Evolutionary conservation across 2,888 invertebrate species (phyloP).

Genomic region (Acanthosepion esculentum): DNA sequence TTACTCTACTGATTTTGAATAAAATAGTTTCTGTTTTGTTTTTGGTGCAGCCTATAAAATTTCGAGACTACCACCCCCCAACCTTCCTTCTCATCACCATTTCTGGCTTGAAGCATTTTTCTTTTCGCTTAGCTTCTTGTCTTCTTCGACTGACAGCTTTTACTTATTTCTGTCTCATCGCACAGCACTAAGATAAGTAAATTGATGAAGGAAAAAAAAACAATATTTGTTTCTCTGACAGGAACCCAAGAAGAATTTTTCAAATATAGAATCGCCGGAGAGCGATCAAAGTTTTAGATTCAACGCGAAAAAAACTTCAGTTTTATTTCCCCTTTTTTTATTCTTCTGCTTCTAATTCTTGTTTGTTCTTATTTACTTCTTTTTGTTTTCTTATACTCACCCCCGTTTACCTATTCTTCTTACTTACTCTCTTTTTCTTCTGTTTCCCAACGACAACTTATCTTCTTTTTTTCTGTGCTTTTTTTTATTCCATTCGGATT

Average conservation of each 20-base stretch:
- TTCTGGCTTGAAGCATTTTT: background rate
- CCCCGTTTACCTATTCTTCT: too few relatives aligned
- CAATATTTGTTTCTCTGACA: slow-evolving; percentile 15
- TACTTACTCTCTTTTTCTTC: background rate
- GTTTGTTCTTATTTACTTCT: background rate
- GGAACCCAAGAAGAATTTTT: background rate
- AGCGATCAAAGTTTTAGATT: background rate
- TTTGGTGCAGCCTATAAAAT: too few relatives aligned
- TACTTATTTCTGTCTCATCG: slow-evolving; percentile 13
- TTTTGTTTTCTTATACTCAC: background rate
- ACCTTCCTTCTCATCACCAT: background rate
- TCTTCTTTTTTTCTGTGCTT: background rate
- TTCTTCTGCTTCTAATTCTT: background rate
- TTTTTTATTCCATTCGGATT: background rate
- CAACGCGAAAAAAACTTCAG: background rate
- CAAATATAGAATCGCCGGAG: background rate
- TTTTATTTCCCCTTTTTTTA: background rate
- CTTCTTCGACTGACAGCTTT: background rate
- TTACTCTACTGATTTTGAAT: too few relatives aligned
- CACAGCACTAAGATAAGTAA: background rate
- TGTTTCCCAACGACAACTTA: background rate
- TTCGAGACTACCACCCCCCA: background rate
- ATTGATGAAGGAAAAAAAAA: background rate
- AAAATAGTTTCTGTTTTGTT: too few relatives aligned
- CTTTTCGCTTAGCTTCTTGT: background rate